phyloP scores from a whole-genome alignment of 1,140 invertebrate genomes.

The Penaeus vannamei region DNA sequence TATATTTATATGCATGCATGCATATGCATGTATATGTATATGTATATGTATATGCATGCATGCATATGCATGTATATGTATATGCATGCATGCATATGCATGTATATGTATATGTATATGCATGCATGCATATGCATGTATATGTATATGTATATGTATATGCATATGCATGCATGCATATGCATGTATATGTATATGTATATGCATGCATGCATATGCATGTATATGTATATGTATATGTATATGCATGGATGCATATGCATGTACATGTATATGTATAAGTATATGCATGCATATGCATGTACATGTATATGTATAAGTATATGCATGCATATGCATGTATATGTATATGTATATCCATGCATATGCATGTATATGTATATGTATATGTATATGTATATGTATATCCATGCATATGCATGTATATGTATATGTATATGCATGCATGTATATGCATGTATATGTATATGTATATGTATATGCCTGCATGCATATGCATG shows the following conservation, averaged over 20 bases:
- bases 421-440: neutral
- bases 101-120: too few relatives aligned
- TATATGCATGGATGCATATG: neutral
- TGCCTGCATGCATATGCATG: neutral
- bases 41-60: neutral
- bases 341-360: neutral
- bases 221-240: neutral
- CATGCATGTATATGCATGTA: neutral
- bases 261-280: conserved; percentile 7
- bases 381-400: neutral
- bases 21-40: neutral
- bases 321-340: neutral
- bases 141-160: too few relatives aligned
- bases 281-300: neutral
- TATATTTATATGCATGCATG: neutral
- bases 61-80: too few relatives aligned
- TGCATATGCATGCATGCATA: too few relatives aligned
- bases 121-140: too few relatives aligned
- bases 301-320: neutral
- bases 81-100: too few relatives aligned
- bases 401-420: neutral
- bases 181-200: neutral
- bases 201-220: neutral
- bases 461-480: conserved; percentile 2
- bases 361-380: neutral